phyloP scores from a whole-genome alignment of 2,888 invertebrate species.

The Campoplex capitator region DNA sequence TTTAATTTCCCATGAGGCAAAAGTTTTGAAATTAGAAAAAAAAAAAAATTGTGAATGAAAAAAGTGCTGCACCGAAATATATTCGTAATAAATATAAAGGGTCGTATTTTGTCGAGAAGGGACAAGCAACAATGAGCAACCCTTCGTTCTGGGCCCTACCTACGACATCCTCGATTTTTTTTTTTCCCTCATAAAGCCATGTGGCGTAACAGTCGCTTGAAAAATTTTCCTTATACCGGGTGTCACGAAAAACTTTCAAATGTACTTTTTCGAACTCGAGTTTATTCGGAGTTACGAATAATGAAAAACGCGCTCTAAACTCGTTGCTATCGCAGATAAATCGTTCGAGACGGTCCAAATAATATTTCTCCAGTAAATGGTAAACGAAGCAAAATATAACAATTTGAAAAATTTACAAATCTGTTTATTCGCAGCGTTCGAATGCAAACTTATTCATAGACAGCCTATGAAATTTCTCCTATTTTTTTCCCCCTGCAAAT shows the following conservation, averaged over 20 bases:
- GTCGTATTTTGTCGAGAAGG: slow-evolving; percentile 9
- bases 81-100: not conserved
- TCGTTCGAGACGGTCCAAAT: too few relatives aligned
- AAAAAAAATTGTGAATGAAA: not conserved
- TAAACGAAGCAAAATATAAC: not conserved
- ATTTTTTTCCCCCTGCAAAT: not conserved
- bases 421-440: not conserved
- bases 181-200: slow-evolving; percentile 64
- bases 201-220: slow-evolving; percentile 71
- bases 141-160: slow-evolving; percentile 64
- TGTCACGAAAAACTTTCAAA: slow-evolving; percentile 41
- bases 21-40: not conserved
- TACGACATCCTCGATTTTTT: slow-evolving; percentile 57
- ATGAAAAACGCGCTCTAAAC: too few relatives aligned
- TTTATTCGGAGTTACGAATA: slow-evolving; percentile 3
- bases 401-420: not conserved
- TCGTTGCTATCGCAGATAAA: too few relatives aligned
- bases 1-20: not conserved
- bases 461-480: not conserved
- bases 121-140: slow-evolving; percentile 47
- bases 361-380: not conserved
- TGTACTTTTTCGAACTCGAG: slow-evolving; percentile 20
- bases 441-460: not conserved
- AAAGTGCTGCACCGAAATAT: not conserved
- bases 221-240: slow-evolving; percentile 64